Evolutionary conservation across 2,888 invertebrate species (phyloP).

Genomic region (Horisme vitalbata): DNA sequence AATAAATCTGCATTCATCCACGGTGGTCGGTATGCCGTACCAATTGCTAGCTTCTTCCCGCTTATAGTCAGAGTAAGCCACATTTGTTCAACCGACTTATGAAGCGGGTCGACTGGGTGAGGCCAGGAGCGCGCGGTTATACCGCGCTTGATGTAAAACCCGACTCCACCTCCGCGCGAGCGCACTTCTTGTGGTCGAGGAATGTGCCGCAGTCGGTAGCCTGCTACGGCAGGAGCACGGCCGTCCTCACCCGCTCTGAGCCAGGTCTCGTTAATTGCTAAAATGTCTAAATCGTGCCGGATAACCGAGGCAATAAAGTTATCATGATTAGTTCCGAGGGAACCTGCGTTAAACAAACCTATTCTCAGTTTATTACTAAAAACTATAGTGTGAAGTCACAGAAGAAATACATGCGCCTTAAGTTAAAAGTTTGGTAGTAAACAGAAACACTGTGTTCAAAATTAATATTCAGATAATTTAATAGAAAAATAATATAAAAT

Average conservation of each 20-base stretch:
- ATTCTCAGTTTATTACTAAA: conserved; percentile 6
- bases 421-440: no score
- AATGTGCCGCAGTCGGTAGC: not conserved
- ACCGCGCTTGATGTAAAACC: conserved; percentile 24
- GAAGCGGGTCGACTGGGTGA: conserved; percentile 6
- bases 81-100: conserved; percentile 18
- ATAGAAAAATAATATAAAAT: no score
- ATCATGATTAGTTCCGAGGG: conserved; percentile 13
- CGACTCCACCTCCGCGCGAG: conserved; percentile 27
- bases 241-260: conserved; percentile 17
- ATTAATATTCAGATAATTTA: no score
- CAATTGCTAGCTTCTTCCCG: not conserved
- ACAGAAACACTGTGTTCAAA: no score
- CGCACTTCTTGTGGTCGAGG: conserved; percentile 14
- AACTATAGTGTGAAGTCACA: no score
- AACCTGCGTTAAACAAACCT: conserved; percentile 21
- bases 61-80: conserved; percentile 5
- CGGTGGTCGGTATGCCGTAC: conserved; percentile 15
- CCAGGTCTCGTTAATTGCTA: conserved; percentile 36
- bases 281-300: conserved; percentile 13
- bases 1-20: conserved; percentile 2
- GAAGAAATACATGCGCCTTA: no score
- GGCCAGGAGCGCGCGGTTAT: not conserved
- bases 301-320: conserved; percentile 15
- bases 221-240: no score